Conservation (phyloP, 2,888 invertebrate genomes). For the Drosophila mercatorum region DNA sequence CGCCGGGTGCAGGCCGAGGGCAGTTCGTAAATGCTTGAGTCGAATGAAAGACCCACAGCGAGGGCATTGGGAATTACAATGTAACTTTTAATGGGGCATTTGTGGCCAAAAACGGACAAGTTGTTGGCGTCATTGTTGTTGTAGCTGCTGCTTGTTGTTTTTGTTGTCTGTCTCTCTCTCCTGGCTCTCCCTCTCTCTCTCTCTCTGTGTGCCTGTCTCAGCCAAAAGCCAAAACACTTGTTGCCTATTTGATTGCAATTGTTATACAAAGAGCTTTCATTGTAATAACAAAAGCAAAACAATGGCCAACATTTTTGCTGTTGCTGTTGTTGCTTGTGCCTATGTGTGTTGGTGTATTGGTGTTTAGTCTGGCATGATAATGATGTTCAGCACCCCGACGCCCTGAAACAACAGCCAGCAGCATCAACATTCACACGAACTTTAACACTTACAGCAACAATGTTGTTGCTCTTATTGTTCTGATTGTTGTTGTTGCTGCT, state of each 20-base stretch:
- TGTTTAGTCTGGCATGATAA: constrained; percentile 61
- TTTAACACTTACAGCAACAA: constrained; percentile 66
- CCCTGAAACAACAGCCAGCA: constrained; percentile 9
- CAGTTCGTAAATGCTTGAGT: constrained; percentile 8
- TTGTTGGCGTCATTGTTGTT: constrained; percentile 57
- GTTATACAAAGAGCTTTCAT: constrained; percentile 75
- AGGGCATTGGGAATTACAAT: constrained; percentile 52
- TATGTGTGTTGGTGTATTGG: constrained; percentile 29
- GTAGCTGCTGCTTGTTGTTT: constrained; percentile 20
- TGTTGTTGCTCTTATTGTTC: constrained; percentile 28
- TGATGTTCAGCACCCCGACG: constrained; percentile 61
- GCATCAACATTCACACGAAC: constrained; percentile 73
- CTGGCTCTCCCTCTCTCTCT: no score
- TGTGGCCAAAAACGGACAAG: constrained; percentile 77
- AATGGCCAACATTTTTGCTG: constrained; percentile 55
- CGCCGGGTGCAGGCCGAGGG: background rate
- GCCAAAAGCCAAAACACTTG: constrained; percentile 58
- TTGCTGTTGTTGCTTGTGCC: constrained; percentile 14
- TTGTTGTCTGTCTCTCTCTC: background rate
- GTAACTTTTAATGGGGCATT: constrained; percentile 71
- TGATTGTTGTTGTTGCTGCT: constrained; percentile 4
- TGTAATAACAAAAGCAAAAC: constrained; percentile 75
- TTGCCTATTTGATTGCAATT: constrained; percentile 66
- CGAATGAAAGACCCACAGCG: constrained; percentile 2
- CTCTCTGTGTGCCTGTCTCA: constrained; percentile 1